Percentiles rank a stretch among this genome's conserved stretches.
These are phyloP conservation scores for Leptopilina boulardi DNA, from an alignment of 1,140 invertebrate species.

Conservation along the genomic window DNA sequence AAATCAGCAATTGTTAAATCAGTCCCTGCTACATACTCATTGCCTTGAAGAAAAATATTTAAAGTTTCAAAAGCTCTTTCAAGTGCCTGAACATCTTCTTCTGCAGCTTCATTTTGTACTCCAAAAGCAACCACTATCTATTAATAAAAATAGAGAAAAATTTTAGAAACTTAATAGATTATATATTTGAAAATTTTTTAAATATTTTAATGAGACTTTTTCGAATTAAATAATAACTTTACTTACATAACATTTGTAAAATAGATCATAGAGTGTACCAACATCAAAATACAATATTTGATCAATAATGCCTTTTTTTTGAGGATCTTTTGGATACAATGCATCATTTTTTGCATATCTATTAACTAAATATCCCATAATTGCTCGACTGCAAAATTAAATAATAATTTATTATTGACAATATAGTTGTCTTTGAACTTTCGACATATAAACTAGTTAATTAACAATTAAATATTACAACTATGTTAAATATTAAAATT, in stretches of 20 bases:
- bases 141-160: conserved; percentile 60
- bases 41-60: conserved; percentile 65
- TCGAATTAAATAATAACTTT: no score
- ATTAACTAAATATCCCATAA: conserved; percentile 83
- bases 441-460: no score
- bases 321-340: conserved; percentile 83
- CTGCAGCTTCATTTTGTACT: conserved; percentile 48
- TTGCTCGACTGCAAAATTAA: conserved; percentile 78
- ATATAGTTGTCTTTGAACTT: no score
- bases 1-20: conserved; percentile 77
- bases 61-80: conserved; percentile 61
- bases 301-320: conserved; percentile 82
- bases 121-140: conserved; percentile 55
- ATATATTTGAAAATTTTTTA: no score
- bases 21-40: conserved; percentile 67
- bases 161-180: not conserved
- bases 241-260: conserved; percentile 79
- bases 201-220: not conserved
- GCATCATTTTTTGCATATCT: conserved; percentile 82
- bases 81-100: conserved; percentile 54
- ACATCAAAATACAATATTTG: conserved; percentile 84
- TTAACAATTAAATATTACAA: no score
- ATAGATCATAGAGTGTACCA: conserved; percentile 80
- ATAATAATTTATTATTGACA: not conserved
- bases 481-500: no score